Base-by-base conservation (phyloP, 2,113 vertebrate genomes). In the Neolamprologus toae region DNA sequence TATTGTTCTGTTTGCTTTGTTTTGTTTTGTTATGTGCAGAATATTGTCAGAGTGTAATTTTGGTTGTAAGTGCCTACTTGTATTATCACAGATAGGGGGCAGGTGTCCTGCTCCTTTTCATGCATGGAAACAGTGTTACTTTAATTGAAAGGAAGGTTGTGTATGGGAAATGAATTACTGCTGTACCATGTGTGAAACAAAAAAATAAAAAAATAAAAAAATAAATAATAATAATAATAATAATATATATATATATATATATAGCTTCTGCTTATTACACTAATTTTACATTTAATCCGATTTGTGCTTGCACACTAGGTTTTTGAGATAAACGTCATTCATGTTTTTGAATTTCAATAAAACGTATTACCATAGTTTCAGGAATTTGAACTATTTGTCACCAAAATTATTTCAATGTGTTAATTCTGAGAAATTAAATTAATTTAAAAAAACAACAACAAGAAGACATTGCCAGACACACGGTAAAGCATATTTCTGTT, bases 401-500 rank as follows among this genome's bases (percentile, higher is more conserved):
- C n/a, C 35, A 14, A 23, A 71, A 71, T 42, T 6, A 21, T 23
- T 42, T 9, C 7, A 71, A 23, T 71, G 63, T 1, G n/a, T 68
- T 68, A 68, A 68, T 8, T 68, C 63, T 40, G 4, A 66, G 17
- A 35, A n/a, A 35, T 35, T 35, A 1, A 63, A n/a, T 63, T 2
- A n/a, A 8, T 5, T n/a, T 0, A 3, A 33, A 33, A 19, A 13
- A 13, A 66, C 7, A 21, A 66, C 19, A 68, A 8, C 2, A 13
- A 40, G 0, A 14, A 14, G 3, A 71, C 19, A 40, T 23, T 23
- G 12, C 66, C n/a, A 71, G 66, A 71, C n/a, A 40, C 66, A 42
- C 1, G 11, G 35, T 42, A 71, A 45, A 73, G n/a, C 66, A 26
- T 42, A 23, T 45, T 73, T 73, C 37, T 10, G 68, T 73, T 9